phyloP scores from a whole-genome alignment of 2,113 vertebrate species.

The Channa maculata region DNA sequence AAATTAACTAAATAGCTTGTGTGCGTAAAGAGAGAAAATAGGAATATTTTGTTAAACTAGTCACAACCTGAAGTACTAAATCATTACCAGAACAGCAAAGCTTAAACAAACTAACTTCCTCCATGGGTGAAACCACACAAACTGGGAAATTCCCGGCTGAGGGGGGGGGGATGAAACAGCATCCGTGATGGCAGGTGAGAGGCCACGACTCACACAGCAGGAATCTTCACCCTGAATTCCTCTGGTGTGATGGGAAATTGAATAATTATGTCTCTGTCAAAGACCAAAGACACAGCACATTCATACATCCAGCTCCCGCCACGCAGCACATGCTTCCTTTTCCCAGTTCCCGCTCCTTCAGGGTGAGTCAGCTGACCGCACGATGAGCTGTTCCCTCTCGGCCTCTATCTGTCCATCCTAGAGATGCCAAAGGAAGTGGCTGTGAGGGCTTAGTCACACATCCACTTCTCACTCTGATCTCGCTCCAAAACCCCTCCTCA shows the following conservation, averaged over 20 bases:
- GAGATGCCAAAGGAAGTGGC: conserved; percentile 52
- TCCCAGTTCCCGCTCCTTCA: conserved; percentile 51
- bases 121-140: conserved; percentile 33
- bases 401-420: conserved; percentile 51
- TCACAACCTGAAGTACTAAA: conserved; percentile 4
- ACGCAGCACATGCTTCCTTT: conserved; percentile 37
- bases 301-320: conserved; percentile 10
- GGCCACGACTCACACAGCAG: conserved; percentile 59
- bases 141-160: conserved; percentile 58
- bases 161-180: conserved; percentile 57
- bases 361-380: conserved; percentile 72
- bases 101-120: conserved; percentile 45
- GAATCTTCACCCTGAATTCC: conserved; percentile 68
- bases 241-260: conserved; percentile 61
- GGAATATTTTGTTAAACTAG: conserved; percentile 2
- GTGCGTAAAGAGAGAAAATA: conserved; percentile 2
- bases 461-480: conserved; percentile 42
- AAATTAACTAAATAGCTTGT: not conserved
- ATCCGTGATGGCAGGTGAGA: conserved; percentile 74
- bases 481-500: conserved; percentile 12
- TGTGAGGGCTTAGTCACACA: conserved; percentile 65
- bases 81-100: conserved; percentile 38
- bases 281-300: conserved; percentile 23
- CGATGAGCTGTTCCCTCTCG: conserved; percentile 47
- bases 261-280: conserved; percentile 50